Percentiles rank a stretch among this genome's conserved stretches.
These are phyloP conservation scores for Orussus abietinus DNA, from an alignment of 1,140 invertebrate genomes.

Conservation along the genomic window DNA sequence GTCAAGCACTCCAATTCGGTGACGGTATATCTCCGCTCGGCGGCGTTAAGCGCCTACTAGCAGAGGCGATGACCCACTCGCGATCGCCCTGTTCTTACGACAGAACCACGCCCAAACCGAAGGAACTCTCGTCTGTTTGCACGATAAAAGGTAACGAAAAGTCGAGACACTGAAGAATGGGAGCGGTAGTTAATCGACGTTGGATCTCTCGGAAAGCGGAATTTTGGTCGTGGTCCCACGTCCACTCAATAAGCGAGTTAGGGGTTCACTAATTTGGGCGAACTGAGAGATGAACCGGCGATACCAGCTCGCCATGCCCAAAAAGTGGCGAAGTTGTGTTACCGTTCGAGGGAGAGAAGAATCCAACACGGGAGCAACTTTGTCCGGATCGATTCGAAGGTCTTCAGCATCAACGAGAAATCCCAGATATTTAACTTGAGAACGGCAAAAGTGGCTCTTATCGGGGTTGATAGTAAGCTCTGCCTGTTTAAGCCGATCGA, in stretches of 20 bases:
- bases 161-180: conserved; percentile 35
- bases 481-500: no score
- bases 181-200: conserved; percentile 26
- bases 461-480: no score
- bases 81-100: conserved; percentile 26
- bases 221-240: conserved; percentile 30
- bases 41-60: no score
- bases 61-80: conserved; percentile 29
- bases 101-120: conserved; percentile 33
- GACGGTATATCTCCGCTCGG: no score
- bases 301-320: conserved; percentile 30
- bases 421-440: no score
- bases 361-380: no score
- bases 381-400: no score
- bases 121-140: conserved; percentile 37
- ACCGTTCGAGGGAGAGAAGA: no score
- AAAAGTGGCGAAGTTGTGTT: no score
- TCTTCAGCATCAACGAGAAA: no score
- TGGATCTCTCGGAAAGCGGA: conserved; percentile 36
- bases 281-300: conserved; percentile 47
- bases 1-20: no score
- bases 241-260: conserved; percentile 35
- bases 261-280: conserved; percentile 35
- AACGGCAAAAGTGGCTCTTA: no score
- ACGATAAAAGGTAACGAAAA: conserved; percentile 33